Percentiles rank a stretch among this genome's conserved stretches.
Evolutionary conservation across 1,140 invertebrate species (phyloP).

Genomic region (Oppia nitens): DNA sequence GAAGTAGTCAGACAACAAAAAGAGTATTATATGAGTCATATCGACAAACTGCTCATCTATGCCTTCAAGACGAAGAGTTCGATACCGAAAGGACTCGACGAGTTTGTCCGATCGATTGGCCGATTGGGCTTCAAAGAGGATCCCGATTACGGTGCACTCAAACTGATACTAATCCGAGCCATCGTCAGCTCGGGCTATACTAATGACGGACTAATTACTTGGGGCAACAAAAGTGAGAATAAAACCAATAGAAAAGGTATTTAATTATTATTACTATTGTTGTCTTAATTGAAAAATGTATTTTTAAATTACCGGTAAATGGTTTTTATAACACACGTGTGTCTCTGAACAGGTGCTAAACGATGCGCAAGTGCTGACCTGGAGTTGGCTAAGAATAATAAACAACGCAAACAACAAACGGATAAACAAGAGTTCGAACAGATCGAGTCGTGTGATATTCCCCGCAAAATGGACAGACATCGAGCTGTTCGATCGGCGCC

Average conservation of each 20-base stretch:
- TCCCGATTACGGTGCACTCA: background rate
- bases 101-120: background rate
- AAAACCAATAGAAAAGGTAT: no score
- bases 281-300: no score
- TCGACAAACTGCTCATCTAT: constrained; percentile 17
- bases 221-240: no score
- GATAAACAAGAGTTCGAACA: background rate
- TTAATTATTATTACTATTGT: no score
- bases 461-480: background rate
- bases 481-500: background rate
- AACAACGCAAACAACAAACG: background rate
- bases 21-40: constrained; percentile 43
- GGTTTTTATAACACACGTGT: no score
- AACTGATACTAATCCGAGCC: background rate
- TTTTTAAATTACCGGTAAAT: no score
- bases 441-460: background rate
- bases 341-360: background rate
- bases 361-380: background rate
- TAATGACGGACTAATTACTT: background rate
- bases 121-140: background rate
- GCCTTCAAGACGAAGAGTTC: constrained; percentile 10
- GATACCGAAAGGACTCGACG: background rate
- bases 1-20: constrained; percentile 60
- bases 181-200: background rate
- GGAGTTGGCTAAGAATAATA: background rate